These are phyloP conservation scores for Heliconius eleuchia DNA, from an alignment of 1,140 invertebrate species.

Conservation along the genomic window DNA sequence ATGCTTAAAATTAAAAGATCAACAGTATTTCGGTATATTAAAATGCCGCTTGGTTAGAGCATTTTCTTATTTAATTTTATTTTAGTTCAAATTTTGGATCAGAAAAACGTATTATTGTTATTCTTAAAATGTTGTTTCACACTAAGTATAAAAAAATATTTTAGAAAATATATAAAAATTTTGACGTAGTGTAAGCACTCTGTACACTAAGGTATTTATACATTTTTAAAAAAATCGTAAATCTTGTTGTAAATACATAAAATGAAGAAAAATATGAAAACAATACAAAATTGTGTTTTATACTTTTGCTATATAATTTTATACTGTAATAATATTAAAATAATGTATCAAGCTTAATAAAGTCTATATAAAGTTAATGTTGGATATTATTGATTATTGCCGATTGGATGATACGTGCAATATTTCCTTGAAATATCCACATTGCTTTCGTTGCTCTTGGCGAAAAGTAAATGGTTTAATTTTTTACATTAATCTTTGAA, in stretches of 20 bases:
- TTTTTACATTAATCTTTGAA: background rate
- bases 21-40: constrained; percentile 13
- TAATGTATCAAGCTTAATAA: background rate
- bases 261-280: background rate
- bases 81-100: too few species aligned
- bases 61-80: too few species aligned
- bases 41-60: background rate
- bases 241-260: too few species aligned
- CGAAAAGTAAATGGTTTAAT: background rate
- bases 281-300: too few species aligned
- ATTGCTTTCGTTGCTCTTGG: background rate
- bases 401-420: background rate
- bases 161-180: too few species aligned
- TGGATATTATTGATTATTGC: background rate
- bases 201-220: too few species aligned
- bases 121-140: too few species aligned
- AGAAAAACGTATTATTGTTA: too few species aligned
- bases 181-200: too few species aligned
- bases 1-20: constrained; percentile 50
- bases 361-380: background rate
- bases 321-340: constrained; percentile 11
- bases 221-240: too few species aligned
- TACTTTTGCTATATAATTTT: background rate
- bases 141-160: too few species aligned
- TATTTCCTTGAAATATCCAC: background rate